phyloP scores from a whole-genome alignment of 2,113 vertebrate species.

The Trachemys scripta region DNA sequence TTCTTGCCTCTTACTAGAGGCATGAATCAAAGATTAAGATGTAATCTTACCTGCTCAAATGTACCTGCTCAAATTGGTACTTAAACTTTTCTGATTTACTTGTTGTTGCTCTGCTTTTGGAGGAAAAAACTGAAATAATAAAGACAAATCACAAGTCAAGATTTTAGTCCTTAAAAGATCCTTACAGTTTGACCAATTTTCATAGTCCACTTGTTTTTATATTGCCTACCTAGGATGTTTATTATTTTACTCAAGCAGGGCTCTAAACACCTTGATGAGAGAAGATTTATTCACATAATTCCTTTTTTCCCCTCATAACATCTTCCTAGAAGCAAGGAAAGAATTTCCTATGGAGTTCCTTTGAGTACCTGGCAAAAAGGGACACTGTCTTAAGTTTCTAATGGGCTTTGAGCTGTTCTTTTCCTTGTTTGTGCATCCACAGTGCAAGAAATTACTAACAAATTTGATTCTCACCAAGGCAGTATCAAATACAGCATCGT shows the following conservation, averaged over 20 bases:
- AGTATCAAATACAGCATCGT: neutral
- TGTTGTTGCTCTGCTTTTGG: neutral
- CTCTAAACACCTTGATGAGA: neutral
- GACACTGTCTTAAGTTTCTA: neutral
- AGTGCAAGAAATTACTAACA: neutral
- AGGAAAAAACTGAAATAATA: neutral
- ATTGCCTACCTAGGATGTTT: neutral
- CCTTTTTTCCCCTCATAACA: neutral
- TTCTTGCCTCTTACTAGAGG: neutral
- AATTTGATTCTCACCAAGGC: neutral
- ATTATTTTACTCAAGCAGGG: neutral
- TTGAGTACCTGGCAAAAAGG: neutral
- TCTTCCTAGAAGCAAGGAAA: neutral
- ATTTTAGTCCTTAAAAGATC: neutral
- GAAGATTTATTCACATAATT: neutral
- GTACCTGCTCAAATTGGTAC: neutral
- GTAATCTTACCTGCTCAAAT: too few species aligned
- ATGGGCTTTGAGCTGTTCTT: constrained; percentile 12
- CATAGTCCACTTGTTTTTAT: neutral
- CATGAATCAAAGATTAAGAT: neutral
- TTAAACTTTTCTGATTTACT: neutral
- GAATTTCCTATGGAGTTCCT: neutral
- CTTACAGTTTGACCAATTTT: neutral
- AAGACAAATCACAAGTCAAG: neutral
- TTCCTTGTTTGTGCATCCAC: neutral